phyloP scores from a whole-genome alignment of 2,113 vertebrate genomes.

The Columba livia region DNA sequence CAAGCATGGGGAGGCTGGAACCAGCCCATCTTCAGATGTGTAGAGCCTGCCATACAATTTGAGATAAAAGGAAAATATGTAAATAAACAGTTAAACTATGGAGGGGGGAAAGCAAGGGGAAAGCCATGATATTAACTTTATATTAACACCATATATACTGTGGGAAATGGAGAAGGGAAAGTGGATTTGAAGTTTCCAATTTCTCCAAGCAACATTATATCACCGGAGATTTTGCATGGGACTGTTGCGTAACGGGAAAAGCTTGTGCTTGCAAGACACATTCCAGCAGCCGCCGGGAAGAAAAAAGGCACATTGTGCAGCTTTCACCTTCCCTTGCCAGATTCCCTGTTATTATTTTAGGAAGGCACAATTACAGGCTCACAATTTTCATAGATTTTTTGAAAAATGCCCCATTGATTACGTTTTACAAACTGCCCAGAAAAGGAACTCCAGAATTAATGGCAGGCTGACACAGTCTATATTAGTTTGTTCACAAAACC shows the following conservation, averaged over 20 bases:
- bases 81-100: constrained; percentile 33
- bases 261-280: background rate
- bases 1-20: constrained; percentile 24
- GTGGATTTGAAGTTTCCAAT: background rate
- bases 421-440: constrained; percentile 60
- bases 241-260: background rate
- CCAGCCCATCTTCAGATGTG: constrained; percentile 7
- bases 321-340: constrained; percentile 9
- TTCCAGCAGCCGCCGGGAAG: constrained; percentile 17
- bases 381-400: constrained; percentile 30
- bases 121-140: background rate
- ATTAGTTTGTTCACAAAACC: constrained; percentile 72
- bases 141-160: background rate
- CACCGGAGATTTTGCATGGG: background rate
- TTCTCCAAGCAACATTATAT: background rate
- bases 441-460: constrained; percentile 65
- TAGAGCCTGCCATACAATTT: background rate
- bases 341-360: constrained; percentile 25
- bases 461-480: constrained; percentile 58
- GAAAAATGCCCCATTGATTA: constrained; percentile 50
- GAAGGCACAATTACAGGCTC: constrained; percentile 28
- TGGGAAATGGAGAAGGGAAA: background rate
- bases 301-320: constrained; percentile 23
- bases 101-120: background rate
- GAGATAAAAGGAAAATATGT: background rate